A percentile compares a stretch with the other conserved stretches of the same genome.
phyloP scores from a whole-genome alignment of 2,113 vertebrate genomes.

The Solenodon paradoxus region DNA sequence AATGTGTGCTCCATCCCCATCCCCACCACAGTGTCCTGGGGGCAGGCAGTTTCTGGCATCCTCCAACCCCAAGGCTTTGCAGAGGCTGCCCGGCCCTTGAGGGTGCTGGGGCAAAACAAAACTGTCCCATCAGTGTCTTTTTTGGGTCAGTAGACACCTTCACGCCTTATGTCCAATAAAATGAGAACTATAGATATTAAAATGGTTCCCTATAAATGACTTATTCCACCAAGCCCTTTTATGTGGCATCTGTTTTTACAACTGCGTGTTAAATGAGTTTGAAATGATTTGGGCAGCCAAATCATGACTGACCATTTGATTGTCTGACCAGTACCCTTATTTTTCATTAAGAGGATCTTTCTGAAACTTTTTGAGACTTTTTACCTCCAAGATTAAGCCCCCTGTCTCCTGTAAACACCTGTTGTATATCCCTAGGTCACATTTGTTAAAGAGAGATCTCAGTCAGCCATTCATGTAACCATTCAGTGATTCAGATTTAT shows the following conservation, averaged over 20 bases:
- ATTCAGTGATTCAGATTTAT: not conserved
- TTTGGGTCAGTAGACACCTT: not conserved
- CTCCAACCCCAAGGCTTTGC: not conserved
- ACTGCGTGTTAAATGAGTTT: not conserved
- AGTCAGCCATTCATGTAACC: not conserved
- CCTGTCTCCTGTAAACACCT: not conserved
- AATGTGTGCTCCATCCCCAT: fast-evolving
- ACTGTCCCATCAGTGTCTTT: not conserved
- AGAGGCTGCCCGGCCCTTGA: not conserved
- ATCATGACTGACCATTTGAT: not conserved
- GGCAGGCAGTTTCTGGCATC: not conserved
- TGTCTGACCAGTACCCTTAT: not conserved
- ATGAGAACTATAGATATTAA: not conserved
- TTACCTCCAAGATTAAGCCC: not conserved
- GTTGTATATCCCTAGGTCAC: not conserved
- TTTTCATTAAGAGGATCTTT: not conserved
- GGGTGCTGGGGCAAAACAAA: not conserved
- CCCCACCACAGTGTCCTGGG: not conserved
- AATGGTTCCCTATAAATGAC: not conserved
- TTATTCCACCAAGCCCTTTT: not conserved
- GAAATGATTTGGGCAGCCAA: not conserved
- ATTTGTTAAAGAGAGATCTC: not conserved
- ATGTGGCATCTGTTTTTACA: not conserved
- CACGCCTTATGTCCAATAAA: too few relatives aligned
- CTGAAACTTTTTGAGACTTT: not conserved